Percentiles rank a stretch among this genome's conserved stretches.
Conservation (phyloP, 1,140 invertebrate genomes). For the Scylla paramamosain region DNA sequence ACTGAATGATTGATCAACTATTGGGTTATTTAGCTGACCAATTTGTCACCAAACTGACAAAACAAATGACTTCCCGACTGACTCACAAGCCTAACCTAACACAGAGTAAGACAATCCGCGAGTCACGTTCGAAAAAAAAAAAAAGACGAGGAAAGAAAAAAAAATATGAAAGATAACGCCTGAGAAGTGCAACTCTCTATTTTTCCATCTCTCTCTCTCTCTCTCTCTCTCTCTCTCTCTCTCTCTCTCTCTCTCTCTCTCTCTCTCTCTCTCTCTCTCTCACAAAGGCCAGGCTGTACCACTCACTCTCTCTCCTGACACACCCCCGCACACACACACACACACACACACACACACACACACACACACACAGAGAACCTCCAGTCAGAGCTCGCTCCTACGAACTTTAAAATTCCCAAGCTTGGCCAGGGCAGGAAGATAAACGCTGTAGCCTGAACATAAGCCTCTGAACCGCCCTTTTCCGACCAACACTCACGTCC, state of each 20-base stretch:
- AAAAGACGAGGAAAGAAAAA: background rate
- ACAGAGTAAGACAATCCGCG: background rate
- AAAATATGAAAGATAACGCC: background rate
- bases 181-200: no score
- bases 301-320: conserved; percentile 27
- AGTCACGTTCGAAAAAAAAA: background rate
- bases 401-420: background rate
- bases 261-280: background rate
- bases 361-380: no score
- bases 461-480: conserved; percentile 36
- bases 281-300: background rate
- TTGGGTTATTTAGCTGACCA: no score
- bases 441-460: background rate
- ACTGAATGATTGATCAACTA: no score
- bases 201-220: background rate
- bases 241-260: background rate
- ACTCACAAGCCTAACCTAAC: no score
- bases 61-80: no score
- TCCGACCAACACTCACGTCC: conserved; percentile 26
- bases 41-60: no score
- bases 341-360: no score
- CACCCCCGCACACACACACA: background rate
- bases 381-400: no score
- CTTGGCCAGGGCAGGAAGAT: background rate
- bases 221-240: conserved; percentile 10